Evolutionary conservation across 2,113 vertebrate species (phyloP).

Genomic region (Machaerirhynchus nigripectus): DNA sequence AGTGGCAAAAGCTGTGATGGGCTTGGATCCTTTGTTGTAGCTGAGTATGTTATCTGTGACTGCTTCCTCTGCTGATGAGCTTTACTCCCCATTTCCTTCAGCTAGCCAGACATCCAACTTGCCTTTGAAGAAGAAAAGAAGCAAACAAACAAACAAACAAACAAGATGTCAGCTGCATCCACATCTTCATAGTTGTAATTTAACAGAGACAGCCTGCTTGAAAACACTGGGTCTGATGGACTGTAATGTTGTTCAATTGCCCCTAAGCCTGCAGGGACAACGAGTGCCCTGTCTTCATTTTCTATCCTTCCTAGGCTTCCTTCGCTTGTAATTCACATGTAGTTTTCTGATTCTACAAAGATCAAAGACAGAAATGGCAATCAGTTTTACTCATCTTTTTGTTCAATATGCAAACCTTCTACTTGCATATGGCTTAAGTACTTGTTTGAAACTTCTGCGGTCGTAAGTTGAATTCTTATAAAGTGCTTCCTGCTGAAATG

Average conservation of each 20-base stretch:
- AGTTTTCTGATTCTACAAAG: neutral
- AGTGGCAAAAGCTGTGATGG: neutral
- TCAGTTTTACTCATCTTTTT: neutral
- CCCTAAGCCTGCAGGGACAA: neutral
- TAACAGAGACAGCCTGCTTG: neutral
- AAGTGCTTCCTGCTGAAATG: constrained; percentile 71
- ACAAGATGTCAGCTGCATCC: neutral
- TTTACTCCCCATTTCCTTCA: neutral
- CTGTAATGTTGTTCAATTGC: neutral
- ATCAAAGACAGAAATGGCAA: neutral
- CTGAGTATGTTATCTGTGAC: neutral
- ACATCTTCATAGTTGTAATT: neutral
- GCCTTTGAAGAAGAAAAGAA: neutral
- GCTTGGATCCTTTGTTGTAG: neutral
- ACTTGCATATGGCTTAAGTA: neutral
- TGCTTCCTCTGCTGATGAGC: neutral
- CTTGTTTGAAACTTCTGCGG: constrained; percentile 50
- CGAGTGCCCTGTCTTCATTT: neutral
- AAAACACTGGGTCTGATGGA: neutral
- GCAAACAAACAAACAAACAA: neutral
- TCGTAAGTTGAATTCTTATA: constrained; percentile 68
- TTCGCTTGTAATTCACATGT: neutral
- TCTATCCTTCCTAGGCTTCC: neutral
- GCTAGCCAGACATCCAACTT: neutral
- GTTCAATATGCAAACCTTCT: neutral